Base-by-base conservation (phyloP, 2,888 invertebrate species). In the Ennomos fuscantarius region DNA sequence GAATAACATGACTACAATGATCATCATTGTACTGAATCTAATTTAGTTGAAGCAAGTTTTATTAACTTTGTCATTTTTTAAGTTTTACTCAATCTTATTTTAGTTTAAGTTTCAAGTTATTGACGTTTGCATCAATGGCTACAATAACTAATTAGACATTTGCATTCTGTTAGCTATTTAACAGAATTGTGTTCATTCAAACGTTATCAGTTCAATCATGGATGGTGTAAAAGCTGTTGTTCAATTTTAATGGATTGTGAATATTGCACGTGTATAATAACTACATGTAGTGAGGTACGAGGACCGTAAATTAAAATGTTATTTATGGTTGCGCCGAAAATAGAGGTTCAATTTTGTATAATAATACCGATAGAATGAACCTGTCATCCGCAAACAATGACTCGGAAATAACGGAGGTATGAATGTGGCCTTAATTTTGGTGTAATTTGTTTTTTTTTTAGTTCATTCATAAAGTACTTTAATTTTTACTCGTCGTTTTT, bases 141-240 rank as follows among this genome's bases (percentile, higher is more conserved):
- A 46, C 11, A 53, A 34, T 40, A 40, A 9, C 13, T n/a, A 33
- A 53, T 41, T 10, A 8, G 10, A 31, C 6, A 24, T 24, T 24
- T 24, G 24, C 24, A 24, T 31, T n/a, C 11, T 24, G 31, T 33
- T 13, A 48, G 8, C 3, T 9, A 48, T 39, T 48, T 48, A 40
- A 48, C 12, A 44, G 11, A 45, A 40, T 50, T 32, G 40, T 40
- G 33, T 13, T 31, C 24, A 46, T 46, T 24, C n/a, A 44, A 33
- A 41, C 50, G n/a, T 13, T 50, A 55, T 50, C 55, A 44, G 43
- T 44, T 48, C 34, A 43, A 55, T 54, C 55, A 33, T 39, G 43
- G n/a, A 9, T 35, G 11, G 13, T 32, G 43, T 42, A 43, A 47
- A 43, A 36, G 36, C 45, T 15, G 11, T 43, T 35, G 40, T 53